A percentile compares a stretch with the other conserved stretches of the same genome.
These are phyloP conservation scores for Sceliomorpha sp. DNA, from an alignment of 2,888 invertebrate species.

Conservation along the genomic window DNA sequence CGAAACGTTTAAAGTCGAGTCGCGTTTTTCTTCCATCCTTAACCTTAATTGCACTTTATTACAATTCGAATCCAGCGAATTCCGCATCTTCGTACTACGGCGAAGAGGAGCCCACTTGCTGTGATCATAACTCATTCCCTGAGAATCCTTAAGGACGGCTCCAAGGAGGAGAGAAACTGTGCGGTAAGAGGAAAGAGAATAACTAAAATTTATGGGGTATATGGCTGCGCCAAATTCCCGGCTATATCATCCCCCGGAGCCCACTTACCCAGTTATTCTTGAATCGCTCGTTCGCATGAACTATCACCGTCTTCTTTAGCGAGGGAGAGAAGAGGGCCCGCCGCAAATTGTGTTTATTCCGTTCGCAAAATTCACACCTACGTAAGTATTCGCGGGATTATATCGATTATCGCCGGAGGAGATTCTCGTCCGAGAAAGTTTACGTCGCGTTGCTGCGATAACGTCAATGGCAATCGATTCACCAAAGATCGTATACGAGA, in stretches of 20 bases:
- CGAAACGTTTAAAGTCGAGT: conserved; percentile 47
- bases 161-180: conserved; percentile 58
- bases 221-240: conserved; percentile 74
- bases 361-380: conserved; percentile 51
- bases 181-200: conserved; percentile 65
- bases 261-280: conserved; percentile 74
- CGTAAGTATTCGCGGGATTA: conserved; percentile 1
- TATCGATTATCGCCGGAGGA: too few species aligned
- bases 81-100: conserved; percentile 45
- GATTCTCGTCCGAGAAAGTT: too few species aligned
- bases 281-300: conserved; percentile 61
- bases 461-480: too few species aligned
- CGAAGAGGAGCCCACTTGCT: conserved; percentile 52
- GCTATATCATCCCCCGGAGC: conserved; percentile 72
- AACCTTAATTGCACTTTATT: conserved; percentile 58
- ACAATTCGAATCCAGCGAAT: conserved; percentile 56
- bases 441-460: too few species aligned
- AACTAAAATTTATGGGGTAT: conserved; percentile 76
- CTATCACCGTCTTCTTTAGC: conserved; percentile 58
- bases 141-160: conserved; percentile 56
- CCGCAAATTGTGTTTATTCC: conserved; percentile 62
- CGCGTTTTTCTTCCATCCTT: conserved; percentile 55
- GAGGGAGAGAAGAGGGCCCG: conserved; percentile 51
- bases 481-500: neutral
- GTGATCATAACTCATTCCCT: conserved; percentile 53